Conservation (phyloP, 2,797 vertebrate genomes). For the Microctenopoma lineatum region DNA sequence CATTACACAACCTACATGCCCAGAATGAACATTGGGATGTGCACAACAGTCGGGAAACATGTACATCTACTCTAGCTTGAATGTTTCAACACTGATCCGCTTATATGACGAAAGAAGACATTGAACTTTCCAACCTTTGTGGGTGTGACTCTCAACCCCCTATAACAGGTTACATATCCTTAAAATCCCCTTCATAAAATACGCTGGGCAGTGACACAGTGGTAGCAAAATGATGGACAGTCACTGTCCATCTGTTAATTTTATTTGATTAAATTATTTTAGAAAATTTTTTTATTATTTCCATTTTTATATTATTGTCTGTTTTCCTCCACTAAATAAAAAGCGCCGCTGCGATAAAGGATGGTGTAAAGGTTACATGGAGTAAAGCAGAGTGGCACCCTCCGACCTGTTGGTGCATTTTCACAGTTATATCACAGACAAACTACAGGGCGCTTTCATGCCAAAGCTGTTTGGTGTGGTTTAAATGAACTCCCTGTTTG, state of each 20-base stretch:
- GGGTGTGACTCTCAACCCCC: too few species aligned
- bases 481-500: background rate
- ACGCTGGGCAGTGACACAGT: too few species aligned
- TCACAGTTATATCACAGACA: background rate
- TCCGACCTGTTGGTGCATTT: too few species aligned
- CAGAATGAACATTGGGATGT: slow-evolving; percentile 14
- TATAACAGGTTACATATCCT: too few species aligned
- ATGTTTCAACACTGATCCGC: background rate
- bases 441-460: background rate
- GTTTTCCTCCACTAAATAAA: background rate
- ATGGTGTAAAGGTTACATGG: too few species aligned
- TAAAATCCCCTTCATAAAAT: too few species aligned
- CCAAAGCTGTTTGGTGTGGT: background rate
- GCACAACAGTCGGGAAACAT: background rate
- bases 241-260: too few species aligned
- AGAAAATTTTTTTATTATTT: background rate
- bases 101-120: background rate
- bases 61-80: background rate
- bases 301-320: background rate
- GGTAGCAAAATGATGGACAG: too few species aligned
- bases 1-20: slow-evolving; percentile 5
- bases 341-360: background rate
- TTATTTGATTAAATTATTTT: too few species aligned
- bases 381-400: too few species aligned
- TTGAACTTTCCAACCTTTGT: too few species aligned